phyloP scores from a whole-genome alignment of 2,113 vertebrate species.

The Catharus bicknelli region DNA sequence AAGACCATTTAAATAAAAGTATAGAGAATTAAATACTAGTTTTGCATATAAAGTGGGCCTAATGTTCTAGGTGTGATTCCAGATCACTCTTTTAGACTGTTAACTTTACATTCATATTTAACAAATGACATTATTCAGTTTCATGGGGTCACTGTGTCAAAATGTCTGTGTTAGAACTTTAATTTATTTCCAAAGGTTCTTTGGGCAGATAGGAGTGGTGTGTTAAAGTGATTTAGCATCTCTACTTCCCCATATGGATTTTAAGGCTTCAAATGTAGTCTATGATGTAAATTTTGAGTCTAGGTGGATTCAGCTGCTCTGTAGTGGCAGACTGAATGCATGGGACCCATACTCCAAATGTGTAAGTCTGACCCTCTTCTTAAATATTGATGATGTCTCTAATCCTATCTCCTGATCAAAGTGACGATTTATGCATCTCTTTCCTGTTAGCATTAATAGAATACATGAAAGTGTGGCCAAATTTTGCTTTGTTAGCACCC shows the following conservation, averaged over 20 bases:
- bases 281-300: conserved; percentile 30
- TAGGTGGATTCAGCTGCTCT: conserved; percentile 6
- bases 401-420: background rate
- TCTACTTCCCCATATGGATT: conserved; percentile 35
- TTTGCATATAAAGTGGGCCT: conserved; percentile 65
- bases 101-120: conserved; percentile 72
- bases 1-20: conserved; percentile 59
- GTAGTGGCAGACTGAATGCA: background rate
- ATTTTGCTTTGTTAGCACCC: background rate
- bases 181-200: conserved; percentile 73
- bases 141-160: conserved; percentile 75
- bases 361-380: background rate
- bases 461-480: background rate
- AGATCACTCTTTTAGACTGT: conserved; percentile 47
- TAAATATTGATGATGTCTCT: background rate
- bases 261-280: conserved; percentile 14
- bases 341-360: background rate
- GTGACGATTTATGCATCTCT: background rate
- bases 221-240: conserved; percentile 63
- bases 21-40: conserved; percentile 58
- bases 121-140: conserved; percentile 76
- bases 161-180: conserved; percentile 77
- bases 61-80: conserved; percentile 61
- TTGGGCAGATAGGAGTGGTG: conserved; percentile 57
- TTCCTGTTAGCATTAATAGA: background rate